Evolutionary conservation across 2,888 invertebrate species (phyloP).

Genomic region (Synergus gifuensis): DNA sequence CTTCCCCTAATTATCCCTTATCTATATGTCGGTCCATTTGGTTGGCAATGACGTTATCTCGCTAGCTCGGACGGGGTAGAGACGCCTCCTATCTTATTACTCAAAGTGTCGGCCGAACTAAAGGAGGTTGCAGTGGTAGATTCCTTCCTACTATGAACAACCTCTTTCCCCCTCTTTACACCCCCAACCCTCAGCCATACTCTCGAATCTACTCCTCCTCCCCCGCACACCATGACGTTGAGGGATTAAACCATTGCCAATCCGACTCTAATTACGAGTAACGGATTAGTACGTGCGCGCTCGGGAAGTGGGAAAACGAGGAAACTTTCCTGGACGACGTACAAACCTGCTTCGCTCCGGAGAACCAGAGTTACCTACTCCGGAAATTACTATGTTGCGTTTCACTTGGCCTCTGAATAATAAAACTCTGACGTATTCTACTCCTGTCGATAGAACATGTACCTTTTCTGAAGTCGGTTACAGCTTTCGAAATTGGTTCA

Average conservation of each 20-base stretch:
- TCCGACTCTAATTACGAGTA: slow-evolving; percentile 76
- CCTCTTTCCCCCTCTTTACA: slow-evolving; percentile 28
- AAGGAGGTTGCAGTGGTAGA: slow-evolving; percentile 70
- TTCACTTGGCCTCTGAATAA: slow-evolving; percentile 30
- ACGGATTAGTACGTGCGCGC: slow-evolving; percentile 73
- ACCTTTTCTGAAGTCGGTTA: background rate
- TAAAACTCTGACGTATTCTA: slow-evolving; percentile 17
- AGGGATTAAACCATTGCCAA: slow-evolving; percentile 77
- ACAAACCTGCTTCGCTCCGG: slow-evolving; percentile 37
- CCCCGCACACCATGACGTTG: slow-evolving; percentile 67
- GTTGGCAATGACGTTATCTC: slow-evolving; percentile 76
- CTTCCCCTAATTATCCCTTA: slow-evolving; percentile 76
- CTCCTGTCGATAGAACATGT: slow-evolving; percentile 12
- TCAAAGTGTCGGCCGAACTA: slow-evolving; percentile 73
- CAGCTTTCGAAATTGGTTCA: slow-evolving; percentile 15
- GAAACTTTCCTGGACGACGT: slow-evolving; percentile 68
- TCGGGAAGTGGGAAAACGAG: slow-evolving; percentile 66
- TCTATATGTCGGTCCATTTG: slow-evolving; percentile 77
- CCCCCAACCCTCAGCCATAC: slow-evolving; percentile 13
- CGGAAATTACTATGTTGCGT: slow-evolving; percentile 32
- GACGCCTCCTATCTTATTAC: slow-evolving; percentile 74
- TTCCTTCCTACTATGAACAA: slow-evolving; percentile 62
- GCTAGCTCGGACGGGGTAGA: slow-evolving; percentile 61
- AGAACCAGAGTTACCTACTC: slow-evolving; percentile 45
- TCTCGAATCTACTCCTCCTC: slow-evolving; percentile 28